These are phyloP conservation scores for Danio jaintianensis DNA, from an alignment of 2,797 vertebrate species.

Conservation along the genomic window DNA sequence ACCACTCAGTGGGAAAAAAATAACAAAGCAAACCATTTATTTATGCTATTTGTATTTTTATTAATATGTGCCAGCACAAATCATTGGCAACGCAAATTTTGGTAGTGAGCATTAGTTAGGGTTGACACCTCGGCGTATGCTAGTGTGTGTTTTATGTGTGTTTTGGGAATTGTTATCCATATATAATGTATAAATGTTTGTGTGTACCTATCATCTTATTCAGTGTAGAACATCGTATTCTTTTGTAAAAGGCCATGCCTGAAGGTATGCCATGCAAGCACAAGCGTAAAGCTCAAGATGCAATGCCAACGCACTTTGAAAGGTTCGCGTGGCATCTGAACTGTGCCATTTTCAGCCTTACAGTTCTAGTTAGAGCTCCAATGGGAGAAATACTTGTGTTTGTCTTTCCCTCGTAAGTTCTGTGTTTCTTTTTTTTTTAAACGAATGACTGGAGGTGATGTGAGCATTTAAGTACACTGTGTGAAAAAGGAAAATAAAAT, in stretches of 20 bases:
- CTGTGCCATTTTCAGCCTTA: constrained; percentile 26
- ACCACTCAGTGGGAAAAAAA: not conserved
- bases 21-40: not conserved
- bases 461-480: not conserved
- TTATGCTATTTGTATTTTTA: not conserved
- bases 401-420: not conserved
- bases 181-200: constrained; percentile 9
- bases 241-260: constrained; percentile 35
- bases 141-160: not conserved
- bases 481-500: not conserved
- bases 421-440: constrained; percentile 16
- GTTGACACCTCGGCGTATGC: not conserved
- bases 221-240: not conserved
- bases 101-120: not conserved
- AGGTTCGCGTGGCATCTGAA: constrained; percentile 28
- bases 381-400: not conserved
- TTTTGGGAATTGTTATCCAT: constrained; percentile 4
- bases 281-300: constrained; percentile 20
- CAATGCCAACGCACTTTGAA: constrained; percentile 28
- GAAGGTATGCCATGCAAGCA: constrained; percentile 19
- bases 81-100: not conserved
- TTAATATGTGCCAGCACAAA: not conserved
- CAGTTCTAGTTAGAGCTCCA: constrained; percentile 14
- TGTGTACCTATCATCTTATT: not conserved
- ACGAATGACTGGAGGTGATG: not conserved